These are phyloP conservation scores for Conops quadrifasciatus DNA, from an alignment of 2,888 invertebrate species.

Conservation along the genomic window DNA sequence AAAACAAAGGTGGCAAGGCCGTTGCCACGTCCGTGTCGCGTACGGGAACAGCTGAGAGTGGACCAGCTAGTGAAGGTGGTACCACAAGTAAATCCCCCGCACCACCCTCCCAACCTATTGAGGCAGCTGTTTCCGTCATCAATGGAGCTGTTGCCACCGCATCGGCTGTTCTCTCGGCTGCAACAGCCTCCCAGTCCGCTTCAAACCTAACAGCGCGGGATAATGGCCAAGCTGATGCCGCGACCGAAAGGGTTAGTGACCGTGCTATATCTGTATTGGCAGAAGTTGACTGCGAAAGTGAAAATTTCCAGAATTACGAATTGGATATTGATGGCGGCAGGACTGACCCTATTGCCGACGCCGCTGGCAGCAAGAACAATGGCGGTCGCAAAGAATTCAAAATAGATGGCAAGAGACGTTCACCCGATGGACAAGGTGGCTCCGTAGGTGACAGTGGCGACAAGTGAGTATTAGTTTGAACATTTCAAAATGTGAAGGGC, in stretches of 20 bases:
- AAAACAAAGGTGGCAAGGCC: constrained; percentile 42
- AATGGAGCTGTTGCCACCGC: constrained; percentile 43
- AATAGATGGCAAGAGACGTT: constrained; percentile 55
- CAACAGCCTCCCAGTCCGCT: constrained; percentile 19
- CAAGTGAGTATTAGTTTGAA: constrained; percentile 51
- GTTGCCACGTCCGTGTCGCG: constrained; percentile 46
- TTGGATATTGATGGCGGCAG: constrained; percentile 36
- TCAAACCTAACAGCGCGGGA: background rate
- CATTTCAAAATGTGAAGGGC: no score
- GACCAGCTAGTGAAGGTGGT: constrained; percentile 34
- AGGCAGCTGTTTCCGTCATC: constrained; percentile 62
- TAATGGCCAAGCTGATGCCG: constrained; percentile 11
- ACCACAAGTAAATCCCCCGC: constrained; percentile 48
- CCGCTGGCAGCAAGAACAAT: constrained; percentile 9
- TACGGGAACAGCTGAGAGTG: constrained; percentile 52
- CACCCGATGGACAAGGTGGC: constrained; percentile 59
- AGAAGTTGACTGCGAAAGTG: constrained; percentile 71
- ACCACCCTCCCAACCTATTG: constrained; percentile 61
- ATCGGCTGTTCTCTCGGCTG: constrained; percentile 3
- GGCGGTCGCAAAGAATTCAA: constrained; percentile 49
- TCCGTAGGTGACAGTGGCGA: constrained; percentile 55
- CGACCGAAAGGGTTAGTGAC: constrained; percentile 63
- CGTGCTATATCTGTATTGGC: constrained; percentile 68
- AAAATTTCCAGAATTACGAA: constrained; percentile 65
- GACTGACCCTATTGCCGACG: constrained; percentile 27